Percentiles rank a stretch among this genome's conserved stretches.
These are phyloP conservation scores for Sebastes diploproa DNA, from an alignment of 2,797 vertebrate species.

Conservation along the genomic window DNA sequence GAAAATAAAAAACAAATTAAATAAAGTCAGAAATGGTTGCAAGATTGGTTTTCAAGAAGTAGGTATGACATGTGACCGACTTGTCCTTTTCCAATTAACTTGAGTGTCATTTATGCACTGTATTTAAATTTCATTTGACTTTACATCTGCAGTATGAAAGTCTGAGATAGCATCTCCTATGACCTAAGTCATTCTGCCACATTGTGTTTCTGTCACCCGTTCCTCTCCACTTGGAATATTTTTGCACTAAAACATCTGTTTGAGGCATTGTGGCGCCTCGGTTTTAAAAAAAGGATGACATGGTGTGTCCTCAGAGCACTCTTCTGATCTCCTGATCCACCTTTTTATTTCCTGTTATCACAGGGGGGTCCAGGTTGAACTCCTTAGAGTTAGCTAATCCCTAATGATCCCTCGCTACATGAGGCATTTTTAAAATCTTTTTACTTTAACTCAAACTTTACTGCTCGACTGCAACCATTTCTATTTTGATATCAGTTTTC, in stretches of 20 bases:
- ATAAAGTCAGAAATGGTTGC: neutral
- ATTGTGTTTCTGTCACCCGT: neutral
- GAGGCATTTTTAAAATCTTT: constrained; percentile 4
- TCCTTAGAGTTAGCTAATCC: constrained; percentile 39
- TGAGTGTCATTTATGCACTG: neutral
- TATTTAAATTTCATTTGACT: neutral
- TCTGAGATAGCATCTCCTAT: neutral
- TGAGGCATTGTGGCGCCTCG: accelerated
- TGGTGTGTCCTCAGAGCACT: neutral
- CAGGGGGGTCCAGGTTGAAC: constrained; percentile 29
- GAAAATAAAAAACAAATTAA: neutral
- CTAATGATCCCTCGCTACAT: constrained; percentile 39
- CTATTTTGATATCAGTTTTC: constrained; percentile 9
- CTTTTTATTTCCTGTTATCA: constrained; percentile 33
- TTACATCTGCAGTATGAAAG: neutral
- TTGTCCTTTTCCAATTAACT: neutral
- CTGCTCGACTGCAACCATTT: constrained; percentile 2
- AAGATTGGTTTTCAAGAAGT: neutral
- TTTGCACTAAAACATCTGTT: constrained; percentile 1
- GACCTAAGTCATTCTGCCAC: neutral
- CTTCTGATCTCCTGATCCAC: constrained; percentile 40
- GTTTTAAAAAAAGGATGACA: neutral
- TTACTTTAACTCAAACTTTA: constrained; percentile 14
- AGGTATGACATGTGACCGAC: neutral
- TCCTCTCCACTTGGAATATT: neutral